Evolutionary conservation across 2,113 vertebrate genomes (phyloP), one percentile per base, ranked within the genome.

Genomic region (Anarhynchus alexandrinus): DNA sequence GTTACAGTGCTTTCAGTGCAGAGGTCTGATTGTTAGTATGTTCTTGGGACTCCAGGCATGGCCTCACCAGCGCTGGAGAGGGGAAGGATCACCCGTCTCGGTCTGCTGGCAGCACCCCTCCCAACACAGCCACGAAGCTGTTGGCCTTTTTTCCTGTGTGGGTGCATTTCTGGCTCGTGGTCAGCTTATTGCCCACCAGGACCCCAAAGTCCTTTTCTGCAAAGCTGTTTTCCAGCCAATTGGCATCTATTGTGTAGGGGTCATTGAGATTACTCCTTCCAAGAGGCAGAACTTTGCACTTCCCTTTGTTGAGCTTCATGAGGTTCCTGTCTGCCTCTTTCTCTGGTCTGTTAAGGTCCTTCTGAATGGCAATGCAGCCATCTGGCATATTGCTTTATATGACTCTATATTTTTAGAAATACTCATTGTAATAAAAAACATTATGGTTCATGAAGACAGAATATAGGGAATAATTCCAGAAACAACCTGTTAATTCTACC

Each of bases 51-150:
- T 74, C 30, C 51, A 59, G 29, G 6, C 23, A 2, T 40, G 47
- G 23, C 13, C 23, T 49, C 11, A 36, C 4, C 17, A 43, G 2
- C 0, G 0, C 18, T 34, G 66, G 11, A 67, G 8, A 54, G 6
- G 5, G 26, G 6, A 70, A n/a, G 29, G 10, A 66, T 79, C 22
- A n/a, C 19, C 3, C 61, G 5, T 34, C 52, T 70, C 12, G 22
- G 5, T 58, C 71, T 79, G 16, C 30, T 67, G 52, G 3, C 18
- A 58, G 1, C 15, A 26, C 2, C 38, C 14, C 15, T 59, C 10
- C 23, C 74, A 45, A 40, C 25, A 58, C 18, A 58, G 1, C 3
- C 7, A 21, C 34, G 18, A 23, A 6, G 3, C 4, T 43, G 4
- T 57, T 49, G 22, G 7, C 1, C 3, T 30, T 58, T 52, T 55